Evolutionary conservation across 1,140 invertebrate genomes (phyloP).

Genomic region (Zaprionus taronus): DNA sequence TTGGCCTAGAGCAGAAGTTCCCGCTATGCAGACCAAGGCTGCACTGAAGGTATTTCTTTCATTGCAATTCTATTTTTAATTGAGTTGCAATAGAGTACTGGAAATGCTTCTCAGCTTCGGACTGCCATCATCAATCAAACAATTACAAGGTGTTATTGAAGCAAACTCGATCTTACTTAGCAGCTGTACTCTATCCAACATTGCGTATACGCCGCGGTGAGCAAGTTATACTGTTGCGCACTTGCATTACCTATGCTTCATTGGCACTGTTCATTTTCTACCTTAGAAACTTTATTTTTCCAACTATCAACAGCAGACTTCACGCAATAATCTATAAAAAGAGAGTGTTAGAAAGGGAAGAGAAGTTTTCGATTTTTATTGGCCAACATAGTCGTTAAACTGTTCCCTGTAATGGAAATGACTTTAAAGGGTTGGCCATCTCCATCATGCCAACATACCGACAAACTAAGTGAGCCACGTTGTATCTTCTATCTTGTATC

Average conservation of each 20-base stretch:
- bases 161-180: conserved; percentile 61
- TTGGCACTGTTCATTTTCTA: conserved; percentile 53
- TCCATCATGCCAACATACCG: conserved; percentile 30
- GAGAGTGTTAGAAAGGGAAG: neutral
- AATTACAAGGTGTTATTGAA: conserved; percentile 46
- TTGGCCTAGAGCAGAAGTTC: neutral
- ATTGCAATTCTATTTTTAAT: conserved; percentile 74
- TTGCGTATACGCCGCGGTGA: conserved; percentile 54
- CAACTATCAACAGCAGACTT: conserved; percentile 26
- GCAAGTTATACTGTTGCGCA: conserved; percentile 32
- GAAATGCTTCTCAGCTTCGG: neutral
- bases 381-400: conserved; percentile 64
- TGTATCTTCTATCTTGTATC: conserved; percentile 36
- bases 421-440: no score
- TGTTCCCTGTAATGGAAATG: neutral
- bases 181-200: conserved; percentile 9
- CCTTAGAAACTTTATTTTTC: conserved; percentile 57
- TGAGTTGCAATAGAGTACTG: conserved; percentile 65
- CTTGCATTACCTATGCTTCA: conserved; percentile 47
- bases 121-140: conserved; percentile 64
- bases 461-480: conserved; percentile 35
- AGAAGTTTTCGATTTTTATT: conserved; percentile 60
- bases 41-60: conserved; percentile 50
- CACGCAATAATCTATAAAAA: neutral
- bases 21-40: neutral